Conservation (phyloP, 2,113 vertebrate species). For the Pogonocichla stellata region DNA sequence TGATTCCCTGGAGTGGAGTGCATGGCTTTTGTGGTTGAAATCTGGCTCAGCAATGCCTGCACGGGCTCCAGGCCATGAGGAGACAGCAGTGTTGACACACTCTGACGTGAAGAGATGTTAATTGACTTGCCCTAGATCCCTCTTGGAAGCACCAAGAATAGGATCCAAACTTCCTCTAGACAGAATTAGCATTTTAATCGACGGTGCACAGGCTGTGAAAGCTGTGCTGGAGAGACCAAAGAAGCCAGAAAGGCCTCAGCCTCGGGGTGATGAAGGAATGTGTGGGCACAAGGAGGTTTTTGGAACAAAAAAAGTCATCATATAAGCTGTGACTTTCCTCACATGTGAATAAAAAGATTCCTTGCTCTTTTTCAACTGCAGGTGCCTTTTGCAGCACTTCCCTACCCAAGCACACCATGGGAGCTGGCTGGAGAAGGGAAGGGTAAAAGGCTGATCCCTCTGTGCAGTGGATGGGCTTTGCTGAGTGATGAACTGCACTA, state of each 20-base stretch:
- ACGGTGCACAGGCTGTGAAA: neutral
- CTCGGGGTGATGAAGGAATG: neutral
- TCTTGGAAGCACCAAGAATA: slow-evolving; percentile 31
- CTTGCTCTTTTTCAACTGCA: neutral
- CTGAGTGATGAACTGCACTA: neutral
- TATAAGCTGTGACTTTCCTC: neutral
- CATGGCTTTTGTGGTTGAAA: neutral
- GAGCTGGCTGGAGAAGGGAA: neutral
- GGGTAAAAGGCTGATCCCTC: fast-evolving
- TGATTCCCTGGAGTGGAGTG: neutral
- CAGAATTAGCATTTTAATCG: neutral
- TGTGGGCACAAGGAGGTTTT: neutral
- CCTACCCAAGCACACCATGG: neutral
- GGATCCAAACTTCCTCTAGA: neutral
- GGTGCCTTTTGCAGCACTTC: neutral
- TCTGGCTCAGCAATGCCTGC: neutral
- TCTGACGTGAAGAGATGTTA: neutral
- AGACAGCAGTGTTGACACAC: slow-evolving; percentile 21
- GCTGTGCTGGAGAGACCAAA: neutral
- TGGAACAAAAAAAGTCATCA: neutral
- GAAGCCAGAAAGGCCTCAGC: neutral
- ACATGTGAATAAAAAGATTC: neutral
- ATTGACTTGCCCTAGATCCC: slow-evolving; percentile 39
- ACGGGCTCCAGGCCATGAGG: neutral
- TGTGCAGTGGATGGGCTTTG: neutral